Percentiles rank a stretch among this genome's conserved stretches.
phyloP scores from a whole-genome alignment of 2,888 invertebrate species.

The Cantharis rustica region DNA sequence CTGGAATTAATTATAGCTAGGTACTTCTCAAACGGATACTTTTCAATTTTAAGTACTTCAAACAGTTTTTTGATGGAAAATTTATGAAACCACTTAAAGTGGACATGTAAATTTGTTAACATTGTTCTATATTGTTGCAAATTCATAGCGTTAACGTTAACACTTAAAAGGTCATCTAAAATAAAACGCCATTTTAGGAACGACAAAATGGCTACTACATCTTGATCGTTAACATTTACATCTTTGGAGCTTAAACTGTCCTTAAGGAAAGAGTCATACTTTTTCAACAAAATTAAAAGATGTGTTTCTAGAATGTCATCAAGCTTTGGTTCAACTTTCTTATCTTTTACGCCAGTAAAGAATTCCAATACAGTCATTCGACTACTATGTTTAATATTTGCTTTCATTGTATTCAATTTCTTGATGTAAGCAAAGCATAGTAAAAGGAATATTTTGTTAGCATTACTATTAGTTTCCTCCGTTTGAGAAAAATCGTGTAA shows the following conservation, averaged over 20 bases:
- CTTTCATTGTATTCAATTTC: background rate
- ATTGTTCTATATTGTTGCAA: constrained; percentile 55
- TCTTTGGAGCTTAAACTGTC: constrained; percentile 48
- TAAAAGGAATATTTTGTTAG: background rate
- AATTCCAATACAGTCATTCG: constrained; percentile 58
- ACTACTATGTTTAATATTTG: constrained; percentile 44
- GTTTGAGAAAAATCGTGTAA: constrained; percentile 39
- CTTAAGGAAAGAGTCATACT: constrained; percentile 57
- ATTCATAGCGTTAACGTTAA: constrained; percentile 36
- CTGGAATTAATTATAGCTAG: constrained; percentile 43
- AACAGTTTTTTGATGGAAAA: constrained; percentile 57
- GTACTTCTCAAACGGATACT: constrained; percentile 33
- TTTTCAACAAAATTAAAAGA: constrained; percentile 58
- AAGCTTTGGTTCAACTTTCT: constrained; percentile 57
- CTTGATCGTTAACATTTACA: constrained; percentile 50
- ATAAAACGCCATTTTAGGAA: constrained; percentile 61
- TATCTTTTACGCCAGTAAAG: constrained; percentile 51
- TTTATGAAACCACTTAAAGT: constrained; percentile 77
- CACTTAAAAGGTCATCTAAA: constrained; percentile 51
- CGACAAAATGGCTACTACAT: constrained; percentile 56
- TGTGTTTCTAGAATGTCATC: constrained; percentile 62
- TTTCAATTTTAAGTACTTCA: constrained; percentile 30
- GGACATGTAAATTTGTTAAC: constrained; percentile 66
- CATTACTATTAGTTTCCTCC: background rate
- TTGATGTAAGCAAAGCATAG: background rate